Conservation (phyloP, 2,888 invertebrate genomes). For the Chrysolina haemoptera region DNA sequence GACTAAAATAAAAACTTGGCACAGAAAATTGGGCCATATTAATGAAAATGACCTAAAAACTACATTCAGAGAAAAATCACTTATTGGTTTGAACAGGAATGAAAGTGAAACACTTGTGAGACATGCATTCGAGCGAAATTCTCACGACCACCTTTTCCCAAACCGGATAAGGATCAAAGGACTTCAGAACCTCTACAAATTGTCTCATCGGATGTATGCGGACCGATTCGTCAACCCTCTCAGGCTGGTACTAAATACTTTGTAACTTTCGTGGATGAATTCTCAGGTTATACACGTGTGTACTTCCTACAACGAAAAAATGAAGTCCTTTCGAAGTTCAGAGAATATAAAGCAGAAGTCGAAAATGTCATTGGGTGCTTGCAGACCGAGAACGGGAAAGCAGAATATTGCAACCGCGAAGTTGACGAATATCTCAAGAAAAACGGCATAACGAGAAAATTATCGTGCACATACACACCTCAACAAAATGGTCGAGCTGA, state of each 20-base stretch:
- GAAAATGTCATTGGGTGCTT: background rate
- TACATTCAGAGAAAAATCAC: background rate
- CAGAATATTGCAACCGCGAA: background rate
- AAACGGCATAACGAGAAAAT: background rate
- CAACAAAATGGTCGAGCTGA: conserved; percentile 59
- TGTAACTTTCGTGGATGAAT: background rate
- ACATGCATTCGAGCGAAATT: background rate
- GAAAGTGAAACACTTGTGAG: background rate
- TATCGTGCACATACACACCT: conserved; percentile 55
- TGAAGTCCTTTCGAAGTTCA: background rate
- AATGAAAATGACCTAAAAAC: background rate
- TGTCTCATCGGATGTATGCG: background rate
- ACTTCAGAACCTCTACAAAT: background rate
- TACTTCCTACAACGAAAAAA: background rate
- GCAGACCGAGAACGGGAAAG: background rate
- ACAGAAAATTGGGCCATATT: background rate
- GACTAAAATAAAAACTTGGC: background rate
- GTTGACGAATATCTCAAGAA: background rate
- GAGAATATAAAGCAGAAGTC: background rate
- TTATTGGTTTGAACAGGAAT: background rate
- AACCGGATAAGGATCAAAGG: background rate
- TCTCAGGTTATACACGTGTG: background rate
- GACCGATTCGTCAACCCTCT: background rate
- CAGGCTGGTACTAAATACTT: background rate
- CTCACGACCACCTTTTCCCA: background rate